A percentile compares a stretch with the other conserved stretches of the same genome.
These are phyloP conservation scores for Bombus superbus DNA, from an alignment of 1,140 invertebrate species.

Conservation along the genomic window DNA sequence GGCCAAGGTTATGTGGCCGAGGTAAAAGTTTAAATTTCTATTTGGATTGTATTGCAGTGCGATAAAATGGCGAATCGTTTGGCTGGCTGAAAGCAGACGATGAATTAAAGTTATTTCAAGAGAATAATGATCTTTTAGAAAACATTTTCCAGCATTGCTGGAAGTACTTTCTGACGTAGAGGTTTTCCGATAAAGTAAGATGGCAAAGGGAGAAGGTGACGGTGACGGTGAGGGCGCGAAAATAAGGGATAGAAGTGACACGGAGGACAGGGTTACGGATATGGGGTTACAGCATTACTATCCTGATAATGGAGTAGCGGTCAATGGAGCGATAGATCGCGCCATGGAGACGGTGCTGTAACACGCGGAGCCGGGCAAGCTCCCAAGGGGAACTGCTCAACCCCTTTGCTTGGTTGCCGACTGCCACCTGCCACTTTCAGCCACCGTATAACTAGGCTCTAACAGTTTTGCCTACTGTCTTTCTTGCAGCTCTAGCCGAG, in stretches of 20 bases:
- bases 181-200: slow-evolving; percentile 49
- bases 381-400: slow-evolving; percentile 60
- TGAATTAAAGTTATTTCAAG: not conserved
- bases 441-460: slow-evolving; percentile 39
- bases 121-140: not conserved
- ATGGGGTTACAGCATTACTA: slow-evolving; percentile 71
- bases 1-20: slow-evolving; percentile 20
- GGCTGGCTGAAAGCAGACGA: not conserved
- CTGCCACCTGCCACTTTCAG: slow-evolving; percentile 57
- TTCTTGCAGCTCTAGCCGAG: slow-evolving; percentile 35
- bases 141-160: not conserved
- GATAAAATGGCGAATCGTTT: not conserved
- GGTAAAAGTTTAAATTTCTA: not conserved
- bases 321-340: slow-evolving; percentile 78
- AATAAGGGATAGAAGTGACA: slow-evolving; percentile 39
- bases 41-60: not conserved
- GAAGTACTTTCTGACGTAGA: slow-evolving; percentile 30
- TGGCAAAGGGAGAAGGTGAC: not conserved
- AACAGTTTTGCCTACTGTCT: slow-evolving; percentile 48
- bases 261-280: slow-evolving; percentile 58
- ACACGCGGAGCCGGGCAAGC: slow-evolving; percentile 66
- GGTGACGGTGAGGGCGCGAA: not conserved
- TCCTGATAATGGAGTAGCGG: slow-evolving; percentile 78
- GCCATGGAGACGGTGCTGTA: slow-evolving; percentile 63
- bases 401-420: slow-evolving; percentile 42